phyloP scores from a whole-genome alignment of 2,113 vertebrate genomes.

The Orientallactaga bullata region DNA sequence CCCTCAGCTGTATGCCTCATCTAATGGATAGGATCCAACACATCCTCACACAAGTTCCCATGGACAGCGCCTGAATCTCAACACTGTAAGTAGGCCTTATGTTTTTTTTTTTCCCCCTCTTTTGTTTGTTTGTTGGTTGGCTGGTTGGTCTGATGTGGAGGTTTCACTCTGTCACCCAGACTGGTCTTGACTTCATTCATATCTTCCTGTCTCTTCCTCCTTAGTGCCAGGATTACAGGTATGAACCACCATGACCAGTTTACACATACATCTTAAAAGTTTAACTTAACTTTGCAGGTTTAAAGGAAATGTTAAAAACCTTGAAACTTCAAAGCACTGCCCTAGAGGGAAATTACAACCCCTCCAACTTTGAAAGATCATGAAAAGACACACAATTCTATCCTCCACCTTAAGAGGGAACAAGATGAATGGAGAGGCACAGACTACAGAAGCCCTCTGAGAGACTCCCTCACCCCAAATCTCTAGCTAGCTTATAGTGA shows the following conservation, averaged over 20 bases:
- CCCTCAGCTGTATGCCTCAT: background rate
- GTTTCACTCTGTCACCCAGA: background rate
- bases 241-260: no score
- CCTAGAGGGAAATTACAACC: background rate
- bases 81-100: background rate
- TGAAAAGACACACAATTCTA: background rate
- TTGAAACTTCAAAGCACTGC: background rate
- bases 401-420: background rate
- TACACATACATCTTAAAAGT: background rate
- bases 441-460: no score
- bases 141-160: background rate
- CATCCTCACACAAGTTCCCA: no score
- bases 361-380: background rate
- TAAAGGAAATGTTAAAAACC: background rate
- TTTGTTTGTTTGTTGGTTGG: background rate
- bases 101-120: background rate
- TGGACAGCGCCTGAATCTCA: background rate
- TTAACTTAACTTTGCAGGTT: background rate
- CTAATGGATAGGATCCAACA: background rate
- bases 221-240: background rate
- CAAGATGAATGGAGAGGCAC: background rate
- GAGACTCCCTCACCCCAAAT: no score
- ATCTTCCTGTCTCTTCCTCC: background rate
- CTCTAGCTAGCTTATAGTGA: background rate
- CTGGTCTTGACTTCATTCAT: background rate